Conservation (phyloP, 2,113 vertebrate genomes). For the Nematolebias whitei region DNA sequence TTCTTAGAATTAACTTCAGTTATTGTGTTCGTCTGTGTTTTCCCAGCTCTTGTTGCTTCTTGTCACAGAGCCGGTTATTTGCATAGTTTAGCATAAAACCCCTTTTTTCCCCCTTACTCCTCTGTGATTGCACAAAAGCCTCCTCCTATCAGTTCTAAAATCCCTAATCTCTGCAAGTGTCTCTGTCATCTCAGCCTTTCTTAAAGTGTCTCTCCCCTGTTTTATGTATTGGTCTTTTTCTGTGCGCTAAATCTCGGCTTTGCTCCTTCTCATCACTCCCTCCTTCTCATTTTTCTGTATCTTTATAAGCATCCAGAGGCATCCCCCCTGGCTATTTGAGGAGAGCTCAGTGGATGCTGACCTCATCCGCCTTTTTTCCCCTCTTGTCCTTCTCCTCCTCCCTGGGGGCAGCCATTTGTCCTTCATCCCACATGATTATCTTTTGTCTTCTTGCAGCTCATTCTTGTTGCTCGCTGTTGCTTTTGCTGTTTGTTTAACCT, state of each 20-base stretch:
- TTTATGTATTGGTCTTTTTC: conserved; percentile 30
- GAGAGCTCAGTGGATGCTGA: conserved; percentile 65
- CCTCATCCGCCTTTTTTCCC: conserved; percentile 65
- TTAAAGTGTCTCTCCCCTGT: conserved; percentile 38
- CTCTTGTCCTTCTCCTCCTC: conserved; percentile 44
- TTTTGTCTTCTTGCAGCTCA: conserved; percentile 26
- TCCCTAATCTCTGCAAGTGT: conserved; percentile 76
- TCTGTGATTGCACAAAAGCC: conserved; percentile 77
- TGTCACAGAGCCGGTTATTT: conserved; percentile 74
- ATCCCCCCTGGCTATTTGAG: conserved; percentile 61
- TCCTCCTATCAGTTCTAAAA: conserved; percentile 77
- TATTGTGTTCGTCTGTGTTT: conserved; percentile 56
- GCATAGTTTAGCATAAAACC: conserved; percentile 83
- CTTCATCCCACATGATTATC: conserved; percentile 56
- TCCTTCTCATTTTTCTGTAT: conserved; percentile 14
- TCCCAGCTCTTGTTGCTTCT: conserved; percentile 67
- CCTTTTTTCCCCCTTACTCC: conserved; percentile 58
- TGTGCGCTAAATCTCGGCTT: conserved; percentile 45
- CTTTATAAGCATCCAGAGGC: conserved; percentile 62
- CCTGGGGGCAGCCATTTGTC: conserved; percentile 59
- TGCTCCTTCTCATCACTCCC: conserved; percentile 37
- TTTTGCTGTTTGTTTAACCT: conserved; percentile 45
- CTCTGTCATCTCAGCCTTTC: conserved; percentile 48
- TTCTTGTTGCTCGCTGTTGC: conserved; percentile 48
- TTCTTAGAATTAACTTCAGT: conserved; percentile 54